Base-by-base conservation (phyloP, 2,797 vertebrate species). In the Gymnothorax reevesii region DNA sequence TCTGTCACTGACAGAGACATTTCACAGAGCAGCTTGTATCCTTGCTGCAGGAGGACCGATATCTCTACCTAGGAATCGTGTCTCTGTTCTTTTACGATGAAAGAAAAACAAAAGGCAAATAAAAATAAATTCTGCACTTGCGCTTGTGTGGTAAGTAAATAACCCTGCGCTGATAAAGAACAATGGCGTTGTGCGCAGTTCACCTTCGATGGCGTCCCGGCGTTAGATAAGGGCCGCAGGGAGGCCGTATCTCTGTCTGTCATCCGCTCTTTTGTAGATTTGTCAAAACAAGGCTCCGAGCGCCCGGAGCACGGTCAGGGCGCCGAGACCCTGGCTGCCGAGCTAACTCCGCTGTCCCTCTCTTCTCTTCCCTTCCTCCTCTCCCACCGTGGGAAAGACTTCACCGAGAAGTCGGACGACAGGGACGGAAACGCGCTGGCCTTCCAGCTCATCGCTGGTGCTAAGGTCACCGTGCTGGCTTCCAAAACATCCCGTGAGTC, bases 401-500 rank as follows among this genome's bases (percentile, higher is more conserved):
- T 99, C 92, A 90, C 95, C 89, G 93, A 90, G 62, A 94, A 94
- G 0, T 94, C 94, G 22, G 97, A 97, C 87, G 97, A 97, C 88
- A 97, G 97, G 87, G 97, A 98, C 20, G 95, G 95, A 87, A 98
- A 96, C 88, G 94, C 95, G 89, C 91, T 99, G 89, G 96, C 97
- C 88, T 97, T 99, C 92, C 96, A 96, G 86, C 96, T 99, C 92
- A 93, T 99, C 89, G 93, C 96, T 9, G 97, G 98, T 82, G 95
- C 97, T 89, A 96, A 92, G 88, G 96, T 98, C 64, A 97, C 97
- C 52, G 92, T 99, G 88, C 94, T 97, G 90, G 97, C 97, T 90
- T 99, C 98, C 60, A 99, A 97, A 96, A 98, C 98, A 57, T 99
- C 98, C 91, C 97, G 98, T 99, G 94, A 99, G 98, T 97, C 88